Evolutionary conservation across 2,113 vertebrate species (phyloP), one percentile per base, ranked within the genome.

Genomic region (Macrotus californicus): DNA sequence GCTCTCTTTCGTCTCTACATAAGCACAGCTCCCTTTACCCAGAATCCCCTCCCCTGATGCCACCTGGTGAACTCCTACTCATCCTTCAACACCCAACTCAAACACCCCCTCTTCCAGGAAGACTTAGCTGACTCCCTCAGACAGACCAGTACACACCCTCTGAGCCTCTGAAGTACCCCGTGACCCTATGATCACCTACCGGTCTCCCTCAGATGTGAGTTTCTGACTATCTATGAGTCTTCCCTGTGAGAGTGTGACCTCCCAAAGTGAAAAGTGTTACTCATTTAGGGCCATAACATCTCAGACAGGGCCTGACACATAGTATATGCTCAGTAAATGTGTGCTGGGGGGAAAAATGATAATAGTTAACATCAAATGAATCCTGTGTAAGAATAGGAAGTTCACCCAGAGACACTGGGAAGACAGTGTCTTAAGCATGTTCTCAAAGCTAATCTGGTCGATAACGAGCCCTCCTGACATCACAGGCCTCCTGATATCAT

Each of bases 71-170:
- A 79, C 94, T 95, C 91, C 41, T 88, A 69, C 52, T 91, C 72
- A 64, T 31, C 77, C 82, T 66, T 72, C 52, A 95, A 87, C 14
- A 77, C 61, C 89, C 77, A 67, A 56, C 31, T 80, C 85, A 89
- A 85, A 50, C 64, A 73, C 19, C 50, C 59, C 70, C 29, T 93
- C 50, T 77, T 61, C n/a, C 50, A 39, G 66, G 43, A 64, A 72
- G 31, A 46, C 52, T 66, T 72, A 24, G 54, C 70, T 64, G 61
- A 70, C 70, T 50, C 7, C 41, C 43, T 83, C 43, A 52, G 50
- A 79, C 1, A 54, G 61, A 41, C 2, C 64, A 66, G 64, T 15
- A 18, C 43, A 15, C 1, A 73, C 5, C n/a, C 36, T n/a, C 46
- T 48, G 21, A 34, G 24, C 7, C 64, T 31, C 54, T 64, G 18